A percentile compares a stretch with the other conserved stretches of the same genome.
phyloP scores from a whole-genome alignment of 2,797 vertebrate genomes.

The Notolabrus celidotus region DNA sequence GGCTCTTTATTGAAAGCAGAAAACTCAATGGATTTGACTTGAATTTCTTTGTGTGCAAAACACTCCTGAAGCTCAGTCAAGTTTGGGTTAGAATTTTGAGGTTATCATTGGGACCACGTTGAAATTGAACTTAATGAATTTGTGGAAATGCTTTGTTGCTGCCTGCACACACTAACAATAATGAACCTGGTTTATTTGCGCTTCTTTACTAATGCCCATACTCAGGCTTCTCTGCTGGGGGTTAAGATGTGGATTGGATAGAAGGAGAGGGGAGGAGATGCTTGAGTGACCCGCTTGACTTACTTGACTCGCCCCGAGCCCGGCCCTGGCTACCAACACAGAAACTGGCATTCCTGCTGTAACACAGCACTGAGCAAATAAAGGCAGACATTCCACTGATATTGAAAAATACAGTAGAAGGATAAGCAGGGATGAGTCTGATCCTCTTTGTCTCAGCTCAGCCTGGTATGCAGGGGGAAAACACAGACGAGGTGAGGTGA shows the following conservation, averaged over 20 bases:
- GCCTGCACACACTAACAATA: conserved; percentile 24
- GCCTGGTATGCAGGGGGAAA: conserved; percentile 54
- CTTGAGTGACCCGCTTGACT: conserved; percentile 54
- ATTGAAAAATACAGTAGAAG: conserved; percentile 79
- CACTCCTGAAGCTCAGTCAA: conserved; percentile 18
- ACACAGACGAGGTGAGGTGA: conserved; percentile 42
- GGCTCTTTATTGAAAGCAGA: conserved; percentile 62
- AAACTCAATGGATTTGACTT: conserved; percentile 53
- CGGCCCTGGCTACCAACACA: conserved; percentile 46
- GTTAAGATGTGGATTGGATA: conserved; percentile 14
- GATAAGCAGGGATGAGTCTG: conserved; percentile 77
- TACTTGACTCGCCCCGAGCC: conserved; percentile 47
- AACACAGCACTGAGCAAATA: conserved; percentile 73
- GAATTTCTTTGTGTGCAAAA: conserved; percentile 57
- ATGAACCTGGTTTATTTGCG: conserved; percentile 32
- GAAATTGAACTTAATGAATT: conserved; percentile 39
- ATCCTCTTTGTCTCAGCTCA: conserved; percentile 68
- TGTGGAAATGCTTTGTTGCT: conserved; percentile 35
- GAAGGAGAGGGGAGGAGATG: conserved; percentile 6
- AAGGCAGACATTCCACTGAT: conserved; percentile 80
- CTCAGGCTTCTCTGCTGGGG: conserved; percentile 21
- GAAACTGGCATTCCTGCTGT: conserved; percentile 69
- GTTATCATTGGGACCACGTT: conserved; percentile 16
- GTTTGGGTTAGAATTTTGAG: conserved; percentile 3
- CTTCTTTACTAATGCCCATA: conserved; percentile 41